These are phyloP conservation scores for Synergus itoensis DNA, from an alignment of 2,888 invertebrate species.

Conservation along the genomic window DNA sequence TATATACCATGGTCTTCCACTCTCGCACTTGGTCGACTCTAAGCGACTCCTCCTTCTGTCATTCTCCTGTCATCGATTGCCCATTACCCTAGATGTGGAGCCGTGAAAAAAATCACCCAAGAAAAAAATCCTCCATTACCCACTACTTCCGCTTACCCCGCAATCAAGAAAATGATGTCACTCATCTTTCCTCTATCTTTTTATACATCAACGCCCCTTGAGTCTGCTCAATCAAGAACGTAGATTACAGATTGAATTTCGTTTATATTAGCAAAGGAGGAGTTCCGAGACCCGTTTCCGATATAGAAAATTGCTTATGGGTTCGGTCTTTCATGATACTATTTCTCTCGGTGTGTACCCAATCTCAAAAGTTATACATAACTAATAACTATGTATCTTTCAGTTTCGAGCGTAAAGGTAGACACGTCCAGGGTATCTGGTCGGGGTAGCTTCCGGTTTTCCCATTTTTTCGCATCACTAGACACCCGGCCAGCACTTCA, in stretches of 20 bases:
- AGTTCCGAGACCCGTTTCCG: neutral
- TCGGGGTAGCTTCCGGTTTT: no score
- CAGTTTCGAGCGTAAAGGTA: no score
- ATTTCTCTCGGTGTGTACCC: no score
- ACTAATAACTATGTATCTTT: no score
- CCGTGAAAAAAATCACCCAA: slow-evolving; percentile 26
- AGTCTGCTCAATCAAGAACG: neutral
- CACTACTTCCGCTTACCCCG: neutral
- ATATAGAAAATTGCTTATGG: neutral
- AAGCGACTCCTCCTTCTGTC: slow-evolving; percentile 48
- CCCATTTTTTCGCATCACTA: no score
- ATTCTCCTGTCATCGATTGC: slow-evolving; percentile 64
- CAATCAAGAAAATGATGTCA: neutral
- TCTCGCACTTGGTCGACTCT: slow-evolving; percentile 28
- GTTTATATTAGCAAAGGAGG: neutral
- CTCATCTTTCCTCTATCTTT: neutral
- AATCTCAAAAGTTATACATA: no score
- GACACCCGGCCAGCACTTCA: no score
- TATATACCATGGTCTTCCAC: neutral
- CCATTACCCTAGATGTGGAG: slow-evolving; percentile 55
- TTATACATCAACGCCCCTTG: neutral
- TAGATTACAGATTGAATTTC: neutral
- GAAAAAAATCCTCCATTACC: neutral
- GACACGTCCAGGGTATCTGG: no score
- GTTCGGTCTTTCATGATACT: no score